Evolutionary conservation across 2,113 vertebrate genomes (phyloP).

Genomic region (Sinocyclocheilus maitianheensis): DNA sequence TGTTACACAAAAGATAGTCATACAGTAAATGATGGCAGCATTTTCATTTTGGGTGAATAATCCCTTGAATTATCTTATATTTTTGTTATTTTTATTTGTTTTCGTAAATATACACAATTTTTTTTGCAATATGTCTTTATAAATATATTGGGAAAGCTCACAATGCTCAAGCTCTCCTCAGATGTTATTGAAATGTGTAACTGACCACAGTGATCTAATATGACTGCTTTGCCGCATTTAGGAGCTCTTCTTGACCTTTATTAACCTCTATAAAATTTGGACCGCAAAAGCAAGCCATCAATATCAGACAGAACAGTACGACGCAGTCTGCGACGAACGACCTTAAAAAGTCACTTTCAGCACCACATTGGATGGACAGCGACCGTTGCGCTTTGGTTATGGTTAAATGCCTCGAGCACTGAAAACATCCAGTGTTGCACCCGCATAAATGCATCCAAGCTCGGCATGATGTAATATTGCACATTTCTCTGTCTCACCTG

Average conservation of each 20-base stretch:
- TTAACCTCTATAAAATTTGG: conserved; percentile 35
- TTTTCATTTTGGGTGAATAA: background rate
- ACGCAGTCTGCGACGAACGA: background rate
- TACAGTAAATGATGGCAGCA: background rate
- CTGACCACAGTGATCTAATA: conserved; percentile 5
- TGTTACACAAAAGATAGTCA: background rate
- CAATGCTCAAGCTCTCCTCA: background rate
- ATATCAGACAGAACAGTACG: background rate
- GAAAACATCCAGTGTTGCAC: background rate
- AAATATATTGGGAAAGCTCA: background rate
- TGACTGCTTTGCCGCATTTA: conserved; percentile 37
- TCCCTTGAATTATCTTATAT: background rate
- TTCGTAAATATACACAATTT: background rate
- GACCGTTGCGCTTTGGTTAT: background rate
- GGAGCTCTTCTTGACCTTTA: conserved; percentile 34
- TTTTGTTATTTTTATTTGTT: too few relatives aligned
- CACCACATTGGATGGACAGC: conserved; percentile 54
- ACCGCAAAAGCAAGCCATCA: background rate
- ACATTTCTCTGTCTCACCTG: conserved; percentile 73
- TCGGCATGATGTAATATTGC: background rate
- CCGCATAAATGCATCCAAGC: background rate
- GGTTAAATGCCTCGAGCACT: background rate
- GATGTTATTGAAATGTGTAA: background rate
- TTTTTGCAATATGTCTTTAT: background rate
- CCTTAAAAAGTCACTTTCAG: conserved; percentile 47